Evolutionary conservation across 2,797 vertebrate genomes (phyloP).

Genomic region (Catharus ustulatus): DNA sequence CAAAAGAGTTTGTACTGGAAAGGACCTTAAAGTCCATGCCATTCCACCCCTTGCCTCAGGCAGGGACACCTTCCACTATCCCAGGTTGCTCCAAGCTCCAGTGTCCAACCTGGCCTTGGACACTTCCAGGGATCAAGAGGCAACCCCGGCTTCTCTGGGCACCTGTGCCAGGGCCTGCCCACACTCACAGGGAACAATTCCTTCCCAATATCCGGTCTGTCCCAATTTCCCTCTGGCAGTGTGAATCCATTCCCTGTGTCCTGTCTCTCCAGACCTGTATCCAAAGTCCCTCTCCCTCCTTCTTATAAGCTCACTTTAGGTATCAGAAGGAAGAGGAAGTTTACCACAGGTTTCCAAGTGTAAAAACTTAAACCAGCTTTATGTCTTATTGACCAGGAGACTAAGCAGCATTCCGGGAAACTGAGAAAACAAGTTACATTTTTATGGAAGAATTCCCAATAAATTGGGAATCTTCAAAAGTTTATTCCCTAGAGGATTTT

Average conservation of each 20-base stretch:
- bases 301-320: background rate
- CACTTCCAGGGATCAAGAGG: background rate
- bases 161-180: background rate
- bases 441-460: background rate
- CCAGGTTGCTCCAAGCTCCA: background rate
- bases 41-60: background rate
- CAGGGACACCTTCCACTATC: rapidly evolving
- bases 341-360: background rate
- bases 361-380: background rate
- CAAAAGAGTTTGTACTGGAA: background rate
- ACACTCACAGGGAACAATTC: rapidly evolving
- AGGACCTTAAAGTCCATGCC: rapidly evolving
- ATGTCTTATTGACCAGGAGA: background rate
- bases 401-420: background rate
- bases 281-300: background rate
- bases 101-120: rapidly evolving
- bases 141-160: background rate
- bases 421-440: background rate
- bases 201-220: background rate
- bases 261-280: background rate
- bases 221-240: background rate
- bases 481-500: background rate
- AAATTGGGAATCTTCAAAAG: background rate
- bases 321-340: background rate
- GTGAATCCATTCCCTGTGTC: background rate